These are phyloP conservation scores for Homarus americanus DNA, from an alignment of 1,140 invertebrate genomes.

Conservation along the genomic window DNA sequence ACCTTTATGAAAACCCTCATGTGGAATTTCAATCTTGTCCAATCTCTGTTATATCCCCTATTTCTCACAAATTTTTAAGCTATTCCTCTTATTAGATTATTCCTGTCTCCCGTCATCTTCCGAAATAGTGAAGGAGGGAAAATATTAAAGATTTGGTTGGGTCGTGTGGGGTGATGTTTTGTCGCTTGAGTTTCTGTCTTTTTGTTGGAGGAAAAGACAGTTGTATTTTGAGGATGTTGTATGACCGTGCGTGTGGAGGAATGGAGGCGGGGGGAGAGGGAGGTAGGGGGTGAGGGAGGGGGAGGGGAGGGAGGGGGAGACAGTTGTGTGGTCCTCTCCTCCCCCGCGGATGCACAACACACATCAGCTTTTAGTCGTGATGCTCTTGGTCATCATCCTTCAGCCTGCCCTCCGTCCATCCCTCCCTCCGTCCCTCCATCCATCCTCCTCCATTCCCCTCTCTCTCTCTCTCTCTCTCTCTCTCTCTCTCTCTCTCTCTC, in stretches of 20 bases:
- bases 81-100: not conserved
- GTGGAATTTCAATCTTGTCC: slow-evolving; percentile 46
- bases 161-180: too few species aligned
- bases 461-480: not conserved
- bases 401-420: not conserved
- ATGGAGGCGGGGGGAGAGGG: not conserved
- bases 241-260: not conserved
- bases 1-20: slow-evolving; percentile 37
- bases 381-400: not conserved
- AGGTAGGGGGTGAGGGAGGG: not conserved
- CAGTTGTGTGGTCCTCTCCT: not conserved
- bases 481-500: not conserved
- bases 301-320: not conserved
- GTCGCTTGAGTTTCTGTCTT: too few species aligned
- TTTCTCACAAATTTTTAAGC: not conserved
- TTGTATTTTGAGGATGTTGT: not conserved
- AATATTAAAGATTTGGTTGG: not conserved
- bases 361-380: slow-evolving; percentile 32
- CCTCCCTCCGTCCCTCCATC: not conserved
- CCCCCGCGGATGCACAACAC: not conserved
- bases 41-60: slow-evolving; percentile 23
- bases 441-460: not conserved
- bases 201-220: too few species aligned
- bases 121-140: too few species aligned
- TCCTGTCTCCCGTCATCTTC: too few species aligned